phyloP scores from a whole-genome alignment of 2,888 invertebrate species.

The Hermodice carunculata region DNA sequence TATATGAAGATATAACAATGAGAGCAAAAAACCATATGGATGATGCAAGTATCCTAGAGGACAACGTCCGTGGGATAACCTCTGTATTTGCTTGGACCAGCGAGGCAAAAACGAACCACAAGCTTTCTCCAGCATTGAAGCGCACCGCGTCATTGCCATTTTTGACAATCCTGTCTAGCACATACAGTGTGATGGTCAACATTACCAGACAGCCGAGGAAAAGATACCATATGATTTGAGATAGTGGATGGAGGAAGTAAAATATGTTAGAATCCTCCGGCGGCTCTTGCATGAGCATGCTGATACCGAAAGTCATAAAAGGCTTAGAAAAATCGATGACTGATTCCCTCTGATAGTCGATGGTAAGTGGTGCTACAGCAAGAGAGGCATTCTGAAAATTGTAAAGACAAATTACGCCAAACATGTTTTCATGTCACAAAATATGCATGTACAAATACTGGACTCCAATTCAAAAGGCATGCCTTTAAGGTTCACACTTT shows the following conservation, averaged over 20 bases:
- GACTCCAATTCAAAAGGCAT: too few species aligned
- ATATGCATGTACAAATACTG: too few species aligned
- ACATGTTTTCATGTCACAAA: too few species aligned
- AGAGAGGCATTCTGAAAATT: slow-evolving; percentile 64
- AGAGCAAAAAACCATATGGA: too few species aligned
- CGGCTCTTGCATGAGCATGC: slow-evolving; percentile 60
- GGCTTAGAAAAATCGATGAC: slow-evolving; percentile 68
- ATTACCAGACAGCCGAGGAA: slow-evolving; percentile 59
- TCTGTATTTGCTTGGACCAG: too few species aligned
- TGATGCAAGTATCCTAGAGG: too few species aligned
- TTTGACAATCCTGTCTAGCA: slow-evolving; percentile 72
- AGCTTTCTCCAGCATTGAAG: too few species aligned
- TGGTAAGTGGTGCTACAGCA: slow-evolving; percentile 64
- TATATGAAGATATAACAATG: too few species aligned
- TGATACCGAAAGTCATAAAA: slow-evolving; percentile 65
- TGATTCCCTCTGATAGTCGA: slow-evolving; percentile 61
- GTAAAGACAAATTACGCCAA: too few species aligned
- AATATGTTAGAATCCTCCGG: slow-evolving; percentile 53
- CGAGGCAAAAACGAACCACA: too few species aligned
- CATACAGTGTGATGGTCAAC: slow-evolving; percentile 61
- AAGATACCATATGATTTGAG: slow-evolving; percentile 60
- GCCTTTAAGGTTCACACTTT: too few species aligned
- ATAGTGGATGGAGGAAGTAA: slow-evolving; percentile 67
- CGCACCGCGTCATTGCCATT: slow-evolving; percentile 48
- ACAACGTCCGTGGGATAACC: too few species aligned